These are phyloP conservation scores for Orcinus orca DNA, from an alignment of 2,113 vertebrate genomes.

Conservation along the genomic window DNA sequence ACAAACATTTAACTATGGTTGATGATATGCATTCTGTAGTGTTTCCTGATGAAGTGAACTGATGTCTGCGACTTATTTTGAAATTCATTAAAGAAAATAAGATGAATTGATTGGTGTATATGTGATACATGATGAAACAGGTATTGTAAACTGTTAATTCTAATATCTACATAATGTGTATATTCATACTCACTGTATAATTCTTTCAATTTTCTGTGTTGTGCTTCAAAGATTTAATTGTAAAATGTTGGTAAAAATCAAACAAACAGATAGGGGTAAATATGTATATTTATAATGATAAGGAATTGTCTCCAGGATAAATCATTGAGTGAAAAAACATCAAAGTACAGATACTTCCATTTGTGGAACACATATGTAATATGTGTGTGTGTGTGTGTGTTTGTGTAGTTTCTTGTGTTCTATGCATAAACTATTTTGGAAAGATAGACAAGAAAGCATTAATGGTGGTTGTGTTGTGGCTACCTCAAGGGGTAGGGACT, in stretches of 20 bases:
- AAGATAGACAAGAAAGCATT: background rate
- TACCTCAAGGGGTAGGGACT: background rate
- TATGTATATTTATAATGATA: background rate
- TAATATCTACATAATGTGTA: background rate
- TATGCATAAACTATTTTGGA: background rate
- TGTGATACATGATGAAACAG: background rate
- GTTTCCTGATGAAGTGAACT: background rate
- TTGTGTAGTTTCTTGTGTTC: background rate
- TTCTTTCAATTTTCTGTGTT: background rate
- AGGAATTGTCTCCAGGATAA: background rate
- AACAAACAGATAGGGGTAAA: background rate
- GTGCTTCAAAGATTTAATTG: background rate
- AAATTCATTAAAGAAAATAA: background rate
- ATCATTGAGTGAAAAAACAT: background rate
- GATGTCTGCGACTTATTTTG: background rate
- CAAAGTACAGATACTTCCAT: background rate
- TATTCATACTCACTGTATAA: background rate
- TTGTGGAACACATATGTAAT: background rate
- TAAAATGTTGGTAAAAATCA: background rate
- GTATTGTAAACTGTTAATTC: background rate
- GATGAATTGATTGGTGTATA: background rate
- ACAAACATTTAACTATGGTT: background rate
- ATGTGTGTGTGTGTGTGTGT: background rate
- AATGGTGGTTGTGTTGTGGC: background rate
- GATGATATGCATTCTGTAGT: background rate